Percentiles rank a stretch among this genome's conserved stretches.
phyloP scores from a whole-genome alignment of 2,797 vertebrate genomes.

The Melanotaenia maccullochi region DNA sequence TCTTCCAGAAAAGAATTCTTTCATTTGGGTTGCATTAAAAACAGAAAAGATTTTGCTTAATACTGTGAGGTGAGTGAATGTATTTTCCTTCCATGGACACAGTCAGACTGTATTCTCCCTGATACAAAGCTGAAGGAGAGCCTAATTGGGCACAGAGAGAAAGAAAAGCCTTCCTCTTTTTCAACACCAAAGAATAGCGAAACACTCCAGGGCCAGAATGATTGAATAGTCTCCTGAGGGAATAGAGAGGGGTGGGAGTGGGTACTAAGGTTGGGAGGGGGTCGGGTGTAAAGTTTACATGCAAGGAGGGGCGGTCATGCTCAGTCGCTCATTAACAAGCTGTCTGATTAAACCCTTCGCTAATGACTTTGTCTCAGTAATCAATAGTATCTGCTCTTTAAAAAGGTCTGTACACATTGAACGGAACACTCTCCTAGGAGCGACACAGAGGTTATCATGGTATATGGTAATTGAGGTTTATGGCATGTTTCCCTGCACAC shows the following conservation, averaged over 20 bases:
- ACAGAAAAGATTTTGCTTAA: constrained; percentile 34
- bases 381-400: constrained; percentile 81
- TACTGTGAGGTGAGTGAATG: constrained; percentile 57
- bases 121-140: constrained; percentile 64
- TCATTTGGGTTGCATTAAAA: constrained; percentile 18
- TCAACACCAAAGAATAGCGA: constrained; percentile 68
- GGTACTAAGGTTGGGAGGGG: constrained; percentile 7
- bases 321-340: constrained; percentile 79
- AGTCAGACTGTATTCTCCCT: constrained; percentile 40
- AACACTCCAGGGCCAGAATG: constrained; percentile 69
- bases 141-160: constrained; percentile 78
- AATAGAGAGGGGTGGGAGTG: constrained; percentile 35
- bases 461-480: constrained; percentile 67
- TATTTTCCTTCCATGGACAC: constrained; percentile 51
- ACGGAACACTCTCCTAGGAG: constrained; percentile 54
- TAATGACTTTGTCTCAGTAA: constrained; percentile 81
- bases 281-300: constrained; percentile 51
- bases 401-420: constrained; percentile 67
- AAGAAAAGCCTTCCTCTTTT: constrained; percentile 72
- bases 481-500: constrained; percentile 40
- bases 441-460: constrained; percentile 45
- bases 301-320: constrained; percentile 66
- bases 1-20: constrained; percentile 14
- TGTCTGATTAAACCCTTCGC: constrained; percentile 77
- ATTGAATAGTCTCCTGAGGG: constrained; percentile 78